Evolutionary conservation across 2,888 invertebrate genomes (phyloP).

Genomic region (Nezara viridula): DNA sequence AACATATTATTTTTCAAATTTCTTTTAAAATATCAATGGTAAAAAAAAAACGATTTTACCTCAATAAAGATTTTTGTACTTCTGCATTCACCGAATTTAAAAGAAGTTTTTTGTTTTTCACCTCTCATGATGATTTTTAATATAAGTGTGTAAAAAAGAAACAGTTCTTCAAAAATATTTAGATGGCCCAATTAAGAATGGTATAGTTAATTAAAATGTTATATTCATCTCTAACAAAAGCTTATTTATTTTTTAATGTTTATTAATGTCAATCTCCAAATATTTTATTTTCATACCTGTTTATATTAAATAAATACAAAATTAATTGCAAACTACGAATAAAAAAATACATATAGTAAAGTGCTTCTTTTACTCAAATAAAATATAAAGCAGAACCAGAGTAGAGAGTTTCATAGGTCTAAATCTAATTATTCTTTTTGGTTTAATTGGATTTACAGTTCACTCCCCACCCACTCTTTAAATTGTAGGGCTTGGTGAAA

Average conservation of each 20-base stretch:
- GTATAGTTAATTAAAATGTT: not conserved
- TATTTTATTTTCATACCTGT: slow-evolving; percentile 44
- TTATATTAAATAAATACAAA: slow-evolving; percentile 6
- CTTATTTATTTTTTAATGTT: not conserved
- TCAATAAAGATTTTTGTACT: slow-evolving; percentile 54
- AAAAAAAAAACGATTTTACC: slow-evolving; percentile 20
- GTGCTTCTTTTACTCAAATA: not conserved
- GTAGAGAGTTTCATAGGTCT: not conserved
- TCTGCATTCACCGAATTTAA: slow-evolving; percentile 54
- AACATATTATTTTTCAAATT: not conserved
- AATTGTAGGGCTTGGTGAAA: slow-evolving; percentile 49
- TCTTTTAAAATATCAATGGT: not conserved
- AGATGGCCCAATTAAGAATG: not conserved
- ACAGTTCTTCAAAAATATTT: not conserved
- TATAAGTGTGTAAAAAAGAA: not conserved
- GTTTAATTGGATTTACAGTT: slow-evolving; percentile 48
- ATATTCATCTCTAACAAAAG: not conserved
- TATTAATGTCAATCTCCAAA: slow-evolving; percentile 21
- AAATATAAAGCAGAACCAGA: not conserved
- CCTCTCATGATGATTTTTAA: slow-evolving; percentile 6
- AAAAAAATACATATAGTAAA: not conserved
- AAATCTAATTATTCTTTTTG: slow-evolving; percentile 48
- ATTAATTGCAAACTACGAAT: not conserved
- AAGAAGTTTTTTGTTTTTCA: slow-evolving; percentile 6
- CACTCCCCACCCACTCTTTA: slow-evolving; percentile 6